phyloP scores from a whole-genome alignment of 2,888 invertebrate genomes.

The Cryptosula pallasiana region DNA sequence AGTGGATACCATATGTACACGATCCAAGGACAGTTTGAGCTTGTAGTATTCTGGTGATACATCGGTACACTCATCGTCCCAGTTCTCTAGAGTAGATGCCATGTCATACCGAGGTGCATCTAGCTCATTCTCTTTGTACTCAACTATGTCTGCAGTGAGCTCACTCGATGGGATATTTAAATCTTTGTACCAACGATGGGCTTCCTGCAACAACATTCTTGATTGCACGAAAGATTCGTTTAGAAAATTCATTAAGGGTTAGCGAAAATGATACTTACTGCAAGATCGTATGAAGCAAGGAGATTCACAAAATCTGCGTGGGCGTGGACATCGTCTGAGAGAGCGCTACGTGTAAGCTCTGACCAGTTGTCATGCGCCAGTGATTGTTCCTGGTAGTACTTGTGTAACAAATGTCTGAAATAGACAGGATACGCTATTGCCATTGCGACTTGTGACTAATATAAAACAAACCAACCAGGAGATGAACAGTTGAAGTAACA shows the following conservation, averaged over 20 bases:
- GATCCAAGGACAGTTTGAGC: background rate
- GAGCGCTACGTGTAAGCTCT: background rate
- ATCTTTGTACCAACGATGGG: slow-evolving; percentile 1
- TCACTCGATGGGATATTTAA: background rate
- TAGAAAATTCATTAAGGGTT: background rate
- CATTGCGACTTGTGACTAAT: no score
- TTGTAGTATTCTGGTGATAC: background rate
- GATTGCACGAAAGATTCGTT: no score
- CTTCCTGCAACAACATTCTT: no score
- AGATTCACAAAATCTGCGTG: background rate
- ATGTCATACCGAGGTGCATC: background rate
- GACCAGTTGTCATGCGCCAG: slow-evolving; percentile 14
- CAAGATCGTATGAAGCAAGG: slow-evolving; percentile 14
- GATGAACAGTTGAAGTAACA: no score
- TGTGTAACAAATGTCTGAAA: slow-evolving; percentile 1
- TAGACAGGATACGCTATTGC: no score
- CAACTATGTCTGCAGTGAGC: background rate
- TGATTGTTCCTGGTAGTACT: background rate
- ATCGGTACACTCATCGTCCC: background rate
- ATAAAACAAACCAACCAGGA: no score
- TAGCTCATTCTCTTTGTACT: no score
- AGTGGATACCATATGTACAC: background rate
- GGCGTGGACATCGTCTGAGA: background rate
- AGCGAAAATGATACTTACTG: background rate
- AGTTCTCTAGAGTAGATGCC: background rate